These are phyloP conservation scores for Eupsittula cactorum DNA, from an alignment of 2,113 vertebrate genomes.

Conservation along the genomic window DNA sequence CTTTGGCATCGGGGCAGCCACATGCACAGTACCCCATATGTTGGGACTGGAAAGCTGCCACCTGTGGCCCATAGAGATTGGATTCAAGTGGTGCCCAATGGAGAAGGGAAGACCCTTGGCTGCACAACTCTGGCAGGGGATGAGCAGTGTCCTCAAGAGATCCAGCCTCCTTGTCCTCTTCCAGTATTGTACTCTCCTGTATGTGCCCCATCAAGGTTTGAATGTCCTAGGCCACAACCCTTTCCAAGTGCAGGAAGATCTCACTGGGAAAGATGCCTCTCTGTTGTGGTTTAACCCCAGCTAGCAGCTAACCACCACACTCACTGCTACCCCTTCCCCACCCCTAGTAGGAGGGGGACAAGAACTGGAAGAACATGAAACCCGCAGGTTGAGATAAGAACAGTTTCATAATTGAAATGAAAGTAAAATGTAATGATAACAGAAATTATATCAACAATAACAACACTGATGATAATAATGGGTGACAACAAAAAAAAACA, in stretches of 20 bases:
- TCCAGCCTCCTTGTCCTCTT: background rate
- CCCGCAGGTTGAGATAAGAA: background rate
- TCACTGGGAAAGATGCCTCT: background rate
- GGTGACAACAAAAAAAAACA: background rate
- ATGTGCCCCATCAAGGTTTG: background rate
- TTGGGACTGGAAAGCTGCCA: background rate
- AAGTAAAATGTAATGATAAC: background rate
- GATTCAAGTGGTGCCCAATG: background rate
- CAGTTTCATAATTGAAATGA: background rate
- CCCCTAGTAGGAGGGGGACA: background rate
- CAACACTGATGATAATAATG: background rate
- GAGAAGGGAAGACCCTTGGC: background rate
- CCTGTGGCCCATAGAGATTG: fast-evolving
- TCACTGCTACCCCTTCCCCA: background rate
- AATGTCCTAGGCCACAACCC: background rate
- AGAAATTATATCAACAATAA: background rate
- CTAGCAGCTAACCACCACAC: background rate
- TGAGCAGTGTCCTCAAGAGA: background rate
- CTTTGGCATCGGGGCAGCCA: background rate
- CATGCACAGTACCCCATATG: background rate
- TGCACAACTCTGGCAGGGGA: background rate
- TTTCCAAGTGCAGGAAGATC: background rate
- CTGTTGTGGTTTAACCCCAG: background rate
- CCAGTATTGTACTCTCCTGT: background rate
- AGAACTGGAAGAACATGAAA: background rate